Evolutionary conservation across 1,140 invertebrate genomes (phyloP), one percentile per base, ranked within the genome.

Genomic region (Venustaconcha ellipsiformis): DNA sequence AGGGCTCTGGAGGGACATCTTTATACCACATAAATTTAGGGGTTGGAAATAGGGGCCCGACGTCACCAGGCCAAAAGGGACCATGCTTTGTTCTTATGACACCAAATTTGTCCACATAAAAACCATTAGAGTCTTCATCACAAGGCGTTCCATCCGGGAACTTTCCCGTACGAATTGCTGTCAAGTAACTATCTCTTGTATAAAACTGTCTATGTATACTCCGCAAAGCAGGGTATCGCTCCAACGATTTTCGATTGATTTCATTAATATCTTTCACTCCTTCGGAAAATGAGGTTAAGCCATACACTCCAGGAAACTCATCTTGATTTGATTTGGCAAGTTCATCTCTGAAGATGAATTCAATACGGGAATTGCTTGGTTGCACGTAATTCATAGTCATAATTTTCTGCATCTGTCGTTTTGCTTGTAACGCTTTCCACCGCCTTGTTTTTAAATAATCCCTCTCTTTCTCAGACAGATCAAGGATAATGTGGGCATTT

Each of bases 51-150:
- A 88, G 72, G 0, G 88, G 88, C 8, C 86, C 83, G 65, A 78
- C 82, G 67, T 89, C 88, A 23, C 74, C 62, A 3, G 88, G 88
- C 88, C 88, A 89, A 72, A 89, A 89, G 3, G 88, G 88, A 55
- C 88, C 88, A 76, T 87, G 78, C 37, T 81, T 69, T 67, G 83
- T 81, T 20, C 88, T 67, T 37, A 88, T 65, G 48, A 89, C 82
- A 57, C 88, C 88, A 78, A 84, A 88, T 76, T 85, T 84, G 74
- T 89, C 88, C 55, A 77, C 79, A 76, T 85, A 89, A 14, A 80
- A 83, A 20, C 87, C 87, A 66, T 82, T 76, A n/a, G 75, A 74
- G n/a, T 84, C 78, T 26, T 67, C 69, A 14, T 80, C 58, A 23
- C 88, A 67, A 14, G 76, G 60, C 12, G 83, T 78, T 0, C 88